Evolutionary conservation across 2,888 invertebrate genomes (phyloP), one percentile per base, ranked within the genome.

Genomic region (Pyrgus malvae): DNA sequence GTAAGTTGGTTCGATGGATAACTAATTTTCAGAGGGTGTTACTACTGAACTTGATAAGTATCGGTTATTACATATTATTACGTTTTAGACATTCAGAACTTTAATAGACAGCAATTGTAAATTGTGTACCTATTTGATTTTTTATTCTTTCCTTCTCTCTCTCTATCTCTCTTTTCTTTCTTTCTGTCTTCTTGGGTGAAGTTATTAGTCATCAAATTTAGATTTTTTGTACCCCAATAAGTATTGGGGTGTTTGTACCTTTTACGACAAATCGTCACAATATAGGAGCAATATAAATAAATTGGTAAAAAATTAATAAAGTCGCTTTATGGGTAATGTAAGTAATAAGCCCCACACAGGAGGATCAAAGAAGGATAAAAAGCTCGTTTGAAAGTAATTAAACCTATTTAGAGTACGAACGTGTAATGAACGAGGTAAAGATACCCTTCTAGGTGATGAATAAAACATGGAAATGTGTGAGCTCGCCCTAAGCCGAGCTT

Each of bases 381-480:
- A 60, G 42, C 25, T 49, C 38, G 57, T 60, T 64, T 59, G 64
- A 65, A 69, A 69, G 72, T 79, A 80, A 82, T 80, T 81, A 83
- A 78, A 75, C 59, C 67, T 67, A 74, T 76, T 70, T 70, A 71
- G 65, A 65, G 66, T 62, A 67, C 60, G 63, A 64, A 65, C 67
- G 68, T 70, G 66, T 71, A 67, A 70, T 66, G 67, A 67, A 69
- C 64, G 66, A 74, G 71, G 67, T 69, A 69, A 70, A 70, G 71
- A 69, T 67, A 58, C 58, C 64, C 72, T 66, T 66, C 70, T 68
- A 71, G 66, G 53, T 49, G 57, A 72, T 84, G 80, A 83, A 84
- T 83, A 80, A 84, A 75, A 80, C 79, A 83, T 83, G 59, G 19
- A 35, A 33, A 50, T 33, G 35, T 41, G 50, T 41, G 50, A 48